A percentile compares a stretch with the other conserved stretches of the same genome.
phyloP scores from a whole-genome alignment of 1,140 invertebrate species.

The Prorops nasuta region DNA sequence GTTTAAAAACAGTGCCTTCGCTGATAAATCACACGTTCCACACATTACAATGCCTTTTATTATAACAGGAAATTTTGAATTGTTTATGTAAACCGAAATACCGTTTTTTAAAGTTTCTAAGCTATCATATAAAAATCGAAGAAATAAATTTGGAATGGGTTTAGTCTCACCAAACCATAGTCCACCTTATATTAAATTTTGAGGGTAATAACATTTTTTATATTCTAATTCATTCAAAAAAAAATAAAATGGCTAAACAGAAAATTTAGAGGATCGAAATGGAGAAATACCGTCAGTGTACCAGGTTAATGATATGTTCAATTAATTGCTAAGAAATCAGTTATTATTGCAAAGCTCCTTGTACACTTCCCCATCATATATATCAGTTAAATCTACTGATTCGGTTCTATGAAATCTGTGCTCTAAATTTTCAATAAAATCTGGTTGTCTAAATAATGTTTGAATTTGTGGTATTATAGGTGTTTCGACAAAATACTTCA shows the following conservation, averaged over 20 bases:
- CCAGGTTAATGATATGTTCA: too few relatives aligned
- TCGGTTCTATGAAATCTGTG: neutral
- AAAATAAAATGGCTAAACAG: conserved; percentile 1
- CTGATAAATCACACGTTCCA: conserved; percentile 4
- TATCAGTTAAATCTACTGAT: neutral
- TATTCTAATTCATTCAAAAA: conserved; percentile 1
- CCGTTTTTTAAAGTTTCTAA: neutral
- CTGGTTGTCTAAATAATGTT: neutral
- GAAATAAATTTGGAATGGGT: too few relatives aligned
- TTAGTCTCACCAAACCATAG: neutral
- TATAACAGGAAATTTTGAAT: neutral
- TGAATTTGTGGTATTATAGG: neutral
- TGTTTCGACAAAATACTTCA: neutral
- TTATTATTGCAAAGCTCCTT: neutral
- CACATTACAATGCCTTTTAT: neutral
- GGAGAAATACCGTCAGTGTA: too few relatives aligned
- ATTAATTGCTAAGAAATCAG: neutral
- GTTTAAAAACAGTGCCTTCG: conserved; percentile 4
- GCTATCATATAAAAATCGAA: neutral
- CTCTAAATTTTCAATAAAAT: neutral
- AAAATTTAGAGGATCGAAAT: too few relatives aligned
- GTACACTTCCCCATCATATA: neutral
- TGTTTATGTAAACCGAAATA: too few relatives aligned
- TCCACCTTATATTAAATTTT: too few relatives aligned
- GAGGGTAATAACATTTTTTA: neutral